Evolutionary conservation across 1,140 invertebrate species (phyloP).

Genomic region (Euschistus heros): DNA sequence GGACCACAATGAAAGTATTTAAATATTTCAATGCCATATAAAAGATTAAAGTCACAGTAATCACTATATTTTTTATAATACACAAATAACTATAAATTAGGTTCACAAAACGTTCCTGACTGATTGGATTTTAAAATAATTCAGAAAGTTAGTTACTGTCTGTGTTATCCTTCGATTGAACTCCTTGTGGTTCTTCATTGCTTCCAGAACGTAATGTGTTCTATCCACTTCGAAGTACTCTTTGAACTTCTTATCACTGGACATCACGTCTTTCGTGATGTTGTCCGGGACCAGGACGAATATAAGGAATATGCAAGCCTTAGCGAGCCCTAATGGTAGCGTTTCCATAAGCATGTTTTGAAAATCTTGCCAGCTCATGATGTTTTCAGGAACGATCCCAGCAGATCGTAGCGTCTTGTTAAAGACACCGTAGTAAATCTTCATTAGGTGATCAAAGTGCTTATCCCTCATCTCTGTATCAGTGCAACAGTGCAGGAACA

Average conservation of each 20-base stretch:
- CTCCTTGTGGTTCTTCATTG: background rate
- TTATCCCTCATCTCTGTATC: background rate
- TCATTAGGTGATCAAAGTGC: background rate
- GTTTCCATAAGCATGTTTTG: background rate
- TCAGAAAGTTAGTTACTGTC: no score
- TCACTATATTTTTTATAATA: no score
- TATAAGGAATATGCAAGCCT: slow-evolving; percentile 2
- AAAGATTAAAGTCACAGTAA: no score
- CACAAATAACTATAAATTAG: no score
- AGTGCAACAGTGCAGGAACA: slow-evolving; percentile 5
- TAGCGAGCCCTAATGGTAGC: background rate
- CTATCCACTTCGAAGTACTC: background rate
- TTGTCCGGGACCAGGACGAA: slow-evolving; percentile 13
- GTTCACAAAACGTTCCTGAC: no score
- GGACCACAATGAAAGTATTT: no score
- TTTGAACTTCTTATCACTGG: background rate
- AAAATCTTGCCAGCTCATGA: background rate
- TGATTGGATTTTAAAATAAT: no score
- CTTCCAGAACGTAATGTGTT: background rate
- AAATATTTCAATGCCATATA: no score
- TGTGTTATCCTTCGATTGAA: no score
- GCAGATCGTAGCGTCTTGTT: background rate
- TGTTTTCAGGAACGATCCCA: background rate
- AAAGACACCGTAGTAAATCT: background rate
- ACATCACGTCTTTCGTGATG: background rate